Base-by-base conservation (phyloP, 2,797 vertebrate genomes). In the Australoheros facetus region DNA sequence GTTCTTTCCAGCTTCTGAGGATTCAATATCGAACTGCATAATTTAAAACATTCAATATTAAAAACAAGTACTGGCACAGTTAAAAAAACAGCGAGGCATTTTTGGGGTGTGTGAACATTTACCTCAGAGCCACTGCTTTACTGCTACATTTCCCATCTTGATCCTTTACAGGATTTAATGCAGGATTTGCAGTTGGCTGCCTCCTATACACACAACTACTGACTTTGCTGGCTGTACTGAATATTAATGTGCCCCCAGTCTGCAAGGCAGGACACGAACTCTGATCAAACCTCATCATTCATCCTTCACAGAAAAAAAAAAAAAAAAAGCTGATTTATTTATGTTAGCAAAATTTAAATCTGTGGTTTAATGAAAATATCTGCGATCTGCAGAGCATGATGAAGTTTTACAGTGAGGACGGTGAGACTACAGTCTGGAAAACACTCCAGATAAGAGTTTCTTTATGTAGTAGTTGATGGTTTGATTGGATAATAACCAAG, bases 191-290 rank as follows among this genome's bases (percentile, higher is more conserved):
- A 6, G 55, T 45, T 71, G 48, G 17, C 6, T 12, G 1, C 10
- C 28, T 70, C 26, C 21, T 70, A 17, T 21, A 7, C 2, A 39
- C 32, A 58, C 58, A 59, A 76, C 58, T 11, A 73, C 56, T 1
- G 39, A 56, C 54, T 83, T 75, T 58, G 3, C 2, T 6, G 16
- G 32, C 48, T 28, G 30, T 5, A 0, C 57, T 79, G 51, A 73
- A 86, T 82, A 53, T 71, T 71, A 34, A 48, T 45, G 79, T 84
- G 81, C 42, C 8, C 56, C 34, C 14, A 1, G 56, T 34, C 45
- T 28, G 6, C 17, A 17, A 56, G 37, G 3, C 60, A 45, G 37
- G 60, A 69, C 5, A 1, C 5, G 23, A 42, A 26, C 11, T 37
- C 13, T 7, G 62, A 32, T 54, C 66, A 32, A 45, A 26, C 21